A percentile compares a stretch with the other conserved stretches of the same genome.
phyloP scores from a whole-genome alignment of 2,888 invertebrate species.

The Meteorus colon region DNA sequence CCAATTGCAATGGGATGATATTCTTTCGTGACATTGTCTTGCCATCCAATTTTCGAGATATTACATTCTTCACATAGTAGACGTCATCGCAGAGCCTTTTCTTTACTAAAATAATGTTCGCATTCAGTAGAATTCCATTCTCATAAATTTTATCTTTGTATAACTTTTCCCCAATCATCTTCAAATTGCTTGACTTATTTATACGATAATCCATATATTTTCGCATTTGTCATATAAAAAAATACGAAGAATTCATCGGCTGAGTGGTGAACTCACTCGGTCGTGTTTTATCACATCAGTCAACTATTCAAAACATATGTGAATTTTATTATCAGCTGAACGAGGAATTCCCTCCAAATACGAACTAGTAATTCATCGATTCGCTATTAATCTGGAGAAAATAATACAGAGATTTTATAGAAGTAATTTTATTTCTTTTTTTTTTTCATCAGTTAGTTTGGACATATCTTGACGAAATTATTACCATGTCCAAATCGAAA shows the following conservation, averaged over 20 bases:
- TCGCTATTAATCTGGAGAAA: too few species aligned
- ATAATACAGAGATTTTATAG: too few species aligned
- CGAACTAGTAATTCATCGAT: too few species aligned
- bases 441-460: too few species aligned
- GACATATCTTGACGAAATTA: too few species aligned
- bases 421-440: too few species aligned
- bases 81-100: background rate
- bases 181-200: background rate
- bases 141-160: background rate
- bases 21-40: conserved; percentile 29
- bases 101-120: background rate
- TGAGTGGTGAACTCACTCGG: too few species aligned
- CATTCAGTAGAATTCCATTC: background rate
- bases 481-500: too few species aligned
- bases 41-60: conserved; percentile 41
- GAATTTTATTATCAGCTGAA: too few species aligned
- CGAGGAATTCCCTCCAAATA: too few species aligned
- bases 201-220: background rate
- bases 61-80: conserved; percentile 10
- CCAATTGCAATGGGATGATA: conserved; percentile 30
- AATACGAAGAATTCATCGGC: background rate
- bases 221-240: background rate
- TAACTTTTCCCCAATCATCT: background rate
- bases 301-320: too few species aligned
- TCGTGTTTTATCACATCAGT: too few species aligned